Evolutionary conservation across 1,140 invertebrate species (phyloP), one percentile per base, ranked within the genome.

Genomic region (Teleopsis dalmanni): DNA sequence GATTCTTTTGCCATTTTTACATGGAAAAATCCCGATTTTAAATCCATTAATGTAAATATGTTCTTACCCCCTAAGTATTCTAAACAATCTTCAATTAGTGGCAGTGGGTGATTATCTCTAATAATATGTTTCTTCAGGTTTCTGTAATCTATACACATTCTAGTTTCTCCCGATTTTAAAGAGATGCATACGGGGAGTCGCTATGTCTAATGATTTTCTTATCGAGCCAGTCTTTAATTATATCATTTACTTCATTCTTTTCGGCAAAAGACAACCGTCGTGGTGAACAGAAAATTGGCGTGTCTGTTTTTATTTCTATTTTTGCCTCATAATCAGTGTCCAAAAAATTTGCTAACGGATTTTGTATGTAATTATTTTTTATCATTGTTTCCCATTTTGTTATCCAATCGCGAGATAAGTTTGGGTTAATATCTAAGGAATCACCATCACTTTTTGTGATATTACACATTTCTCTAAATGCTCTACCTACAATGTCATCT

Each of bases 81-180:
- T 19, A 60, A n/a, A 44, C 54, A 56, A 19, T 76, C 72, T n/a
- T 76, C 69, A 16, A 79, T 75, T 5, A 59, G 38, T 0, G 76
- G 76, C 27, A n/a, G 78, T 52, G 31, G 57, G 41, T 45, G 51
- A 40, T 46, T 58, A 37, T 45, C 45, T 29, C 40, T 29, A 23
- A 37, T 27, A 6, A 47, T 51, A 14, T 46, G 23, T 36, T 48
- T 42, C 47, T 55, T 59, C 11, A 62, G 26, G 23, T 27, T 29
- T 16, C 75, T 33, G 51, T 63, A 78, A 48, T 71, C 62, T 4
- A 60, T 50, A 47, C 56, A 57, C 22, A 69, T 43, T 3, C 70
- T 35, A 14, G 49, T 47, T 18, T 36, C 35, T 2, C 55, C 56
- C 38, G 58, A 50, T 19, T 57, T 58, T 29, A 66, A 66, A 55